Evolutionary conservation across 2,113 vertebrate genomes (phyloP).

Genomic region (Microtus montanus): DNA sequence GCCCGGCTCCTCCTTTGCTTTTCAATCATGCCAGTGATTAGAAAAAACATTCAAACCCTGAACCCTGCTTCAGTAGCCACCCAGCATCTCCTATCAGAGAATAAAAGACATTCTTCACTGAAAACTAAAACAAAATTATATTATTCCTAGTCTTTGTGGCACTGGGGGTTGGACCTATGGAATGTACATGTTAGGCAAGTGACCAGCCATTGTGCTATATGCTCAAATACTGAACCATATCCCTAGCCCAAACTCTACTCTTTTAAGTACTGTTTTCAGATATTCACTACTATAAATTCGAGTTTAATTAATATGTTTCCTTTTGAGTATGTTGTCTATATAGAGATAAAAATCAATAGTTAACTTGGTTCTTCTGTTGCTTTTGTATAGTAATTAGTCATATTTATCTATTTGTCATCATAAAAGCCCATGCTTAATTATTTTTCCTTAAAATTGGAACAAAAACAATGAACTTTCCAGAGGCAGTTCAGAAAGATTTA

Average conservation of each 20-base stretch:
- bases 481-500: background rate
- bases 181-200: background rate
- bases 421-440: background rate
- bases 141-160: background rate
- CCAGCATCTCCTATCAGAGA: background rate
- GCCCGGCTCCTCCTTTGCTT: too few species aligned
- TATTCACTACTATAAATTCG: background rate
- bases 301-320: background rate
- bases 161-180: background rate
- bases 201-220: background rate
- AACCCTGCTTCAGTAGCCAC: background rate
- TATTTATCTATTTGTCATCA: background rate
- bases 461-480: background rate
- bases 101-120: background rate
- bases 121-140: background rate
- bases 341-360: background rate
- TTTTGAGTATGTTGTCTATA: background rate
- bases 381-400: background rate
- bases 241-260: background rate
- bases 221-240: background rate
- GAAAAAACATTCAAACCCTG: background rate
- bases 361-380: background rate
- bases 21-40: background rate
- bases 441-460: conserved; percentile 15
- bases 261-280: background rate